Evolutionary conservation across 2,888 invertebrate species (phyloP), one percentile per base, ranked within the genome.

Genomic region (Sabatieria punctata): DNA sequence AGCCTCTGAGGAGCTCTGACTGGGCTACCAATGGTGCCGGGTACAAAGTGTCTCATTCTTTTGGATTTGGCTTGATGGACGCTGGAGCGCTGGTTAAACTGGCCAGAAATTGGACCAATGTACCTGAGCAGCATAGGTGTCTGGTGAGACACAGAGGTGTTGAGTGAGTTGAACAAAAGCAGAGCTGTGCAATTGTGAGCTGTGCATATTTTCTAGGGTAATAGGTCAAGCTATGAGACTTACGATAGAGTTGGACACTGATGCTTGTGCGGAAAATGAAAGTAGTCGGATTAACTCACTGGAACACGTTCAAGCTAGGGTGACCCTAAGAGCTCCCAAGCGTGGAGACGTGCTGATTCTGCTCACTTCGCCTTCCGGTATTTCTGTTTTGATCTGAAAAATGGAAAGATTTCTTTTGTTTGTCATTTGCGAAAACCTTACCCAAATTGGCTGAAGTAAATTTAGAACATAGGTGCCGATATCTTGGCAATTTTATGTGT

Each of bases 1-100:
- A 57, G 23, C 55, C 55, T 44, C 50, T 62, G 19, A 49, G 57
- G 21, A 69, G 75, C 2, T 59, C 60, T 13, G 78, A 78, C 49
- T 91, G 89, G 89, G 74, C 76, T n/a, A 75, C 78, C 21, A 97
- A 97, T 65, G 95, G 93, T 1, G 88, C 91, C 1, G 89, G 89
- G 0, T 75, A 89, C 55, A 86, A 86, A 56, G 91, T 95, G 46
- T 91, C 89, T 44, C 95, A 97, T 68, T 88, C 89, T 45, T 95
- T 95, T 65, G 95, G 95, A 25, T 95, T 88, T 66, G 93, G 95
- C 0, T 71, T 95, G 46, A 82, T 95, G 78, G 93, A 95, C 66
- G 93, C 93, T 1, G 77, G 80, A 19, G 85, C 83, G 1, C 91
- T 95, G 91, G 91, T 95, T 24, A 75, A 77, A 24, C 67, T 85